Conservation (phyloP, 2,888 invertebrate genomes). For the Dolichopus griseipennis region DNA sequence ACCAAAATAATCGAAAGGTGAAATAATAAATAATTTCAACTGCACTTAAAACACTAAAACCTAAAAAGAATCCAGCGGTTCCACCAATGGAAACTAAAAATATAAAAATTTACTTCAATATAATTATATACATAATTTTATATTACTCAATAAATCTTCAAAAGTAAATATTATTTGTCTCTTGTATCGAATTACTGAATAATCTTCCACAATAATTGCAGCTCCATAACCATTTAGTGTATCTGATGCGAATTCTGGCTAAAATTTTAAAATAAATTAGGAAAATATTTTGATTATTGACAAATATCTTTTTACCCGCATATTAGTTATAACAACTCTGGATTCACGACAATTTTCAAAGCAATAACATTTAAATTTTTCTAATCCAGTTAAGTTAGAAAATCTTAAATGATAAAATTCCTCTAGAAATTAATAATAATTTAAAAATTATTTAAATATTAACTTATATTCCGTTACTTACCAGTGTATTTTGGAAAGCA, state of each 20-base stretch:
- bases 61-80: conserved; percentile 67
- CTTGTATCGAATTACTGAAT: conserved; percentile 33
- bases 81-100: conserved; percentile 65
- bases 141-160: conserved; percentile 38
- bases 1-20: conserved; percentile 56
- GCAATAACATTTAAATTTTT: conserved; percentile 29
- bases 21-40: conserved; percentile 66
- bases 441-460: too few relatives aligned
- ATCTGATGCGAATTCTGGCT: neutral
- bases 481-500: conserved; percentile 33
- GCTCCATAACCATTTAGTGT: conserved; percentile 20
- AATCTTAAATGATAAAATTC: neutral
- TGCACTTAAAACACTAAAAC: conserved; percentile 67
- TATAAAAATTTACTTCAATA: neutral
- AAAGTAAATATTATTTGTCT: conserved; percentile 39
- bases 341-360: conserved; percentile 36
- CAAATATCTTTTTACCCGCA: conserved; percentile 22
- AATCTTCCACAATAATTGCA: conserved; percentile 26
- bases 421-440: neutral
- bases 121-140: neutral
- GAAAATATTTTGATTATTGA: neutral
- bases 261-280: neutral
- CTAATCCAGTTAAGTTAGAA: conserved; percentile 9
- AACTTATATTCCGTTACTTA: conserved; percentile 15
- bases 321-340: conserved; percentile 26